These are phyloP conservation scores for Apogon hyalosoma DNA, from an alignment of 2,797 vertebrate genomes.

Conservation along the genomic window DNA sequence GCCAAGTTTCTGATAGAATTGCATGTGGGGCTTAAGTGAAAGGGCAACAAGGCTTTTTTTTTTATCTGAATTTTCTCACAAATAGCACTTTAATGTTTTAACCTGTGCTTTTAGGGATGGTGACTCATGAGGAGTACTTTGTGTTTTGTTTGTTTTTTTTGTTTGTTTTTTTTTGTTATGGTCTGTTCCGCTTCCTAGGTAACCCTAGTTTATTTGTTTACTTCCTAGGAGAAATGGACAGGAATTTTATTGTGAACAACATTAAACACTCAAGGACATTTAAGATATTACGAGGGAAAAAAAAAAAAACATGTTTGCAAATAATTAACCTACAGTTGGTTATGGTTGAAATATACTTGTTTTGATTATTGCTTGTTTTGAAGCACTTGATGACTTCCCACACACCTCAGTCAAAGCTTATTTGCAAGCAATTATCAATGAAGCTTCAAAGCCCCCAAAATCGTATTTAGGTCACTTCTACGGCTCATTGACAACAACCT, in stretches of 20 bases:
- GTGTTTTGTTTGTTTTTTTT: no score
- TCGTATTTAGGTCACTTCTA: no score
- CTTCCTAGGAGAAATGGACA: not conserved
- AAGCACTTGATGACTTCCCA: no score
- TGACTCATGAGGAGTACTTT: no score
- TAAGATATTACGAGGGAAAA: not conserved
- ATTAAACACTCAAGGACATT: not conserved
- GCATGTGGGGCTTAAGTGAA: not conserved
- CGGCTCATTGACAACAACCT: no score
- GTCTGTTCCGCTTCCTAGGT: no score
- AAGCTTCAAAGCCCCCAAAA: no score
- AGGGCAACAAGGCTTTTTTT: not conserved
- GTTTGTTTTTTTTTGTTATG: no score
- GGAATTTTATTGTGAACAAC: not conserved
- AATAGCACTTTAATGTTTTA: constrained; percentile 4
- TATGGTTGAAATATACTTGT: no score
- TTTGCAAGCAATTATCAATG: no score
- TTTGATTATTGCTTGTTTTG: no score
- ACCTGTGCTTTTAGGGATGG: constrained; percentile 1
- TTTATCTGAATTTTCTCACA: not conserved
- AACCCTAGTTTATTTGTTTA: not conserved
- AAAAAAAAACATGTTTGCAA: not conserved
- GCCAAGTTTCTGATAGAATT: constrained; percentile 11
- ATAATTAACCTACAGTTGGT: not conserved
- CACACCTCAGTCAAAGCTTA: no score